Evolutionary conservation across 2,113 vertebrate species (phyloP).

Genomic region (Aplodontia rufa): DNA sequence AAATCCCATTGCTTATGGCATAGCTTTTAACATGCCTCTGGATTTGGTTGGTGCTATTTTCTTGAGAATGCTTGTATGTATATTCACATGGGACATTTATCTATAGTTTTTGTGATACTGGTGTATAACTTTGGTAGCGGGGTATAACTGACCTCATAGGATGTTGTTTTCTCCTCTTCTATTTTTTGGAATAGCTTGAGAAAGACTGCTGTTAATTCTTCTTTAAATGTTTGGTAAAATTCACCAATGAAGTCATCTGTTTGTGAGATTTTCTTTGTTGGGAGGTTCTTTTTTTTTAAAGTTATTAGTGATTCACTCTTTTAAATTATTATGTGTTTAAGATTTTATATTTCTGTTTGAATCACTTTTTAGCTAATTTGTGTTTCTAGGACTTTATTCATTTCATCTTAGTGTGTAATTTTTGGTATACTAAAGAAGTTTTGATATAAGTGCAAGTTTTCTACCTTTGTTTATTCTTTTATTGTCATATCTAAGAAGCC

Average conservation of each 20-base stretch:
- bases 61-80: background rate
- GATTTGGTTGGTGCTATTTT: background rate
- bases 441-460: background rate
- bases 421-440: background rate
- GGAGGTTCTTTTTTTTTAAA: no score
- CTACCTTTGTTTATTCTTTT: background rate
- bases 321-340: background rate
- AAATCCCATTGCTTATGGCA: background rate
- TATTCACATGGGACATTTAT: background rate
- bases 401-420: background rate
- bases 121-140: background rate
- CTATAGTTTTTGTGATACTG: background rate
- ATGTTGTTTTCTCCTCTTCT: background rate
- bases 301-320: background rate
- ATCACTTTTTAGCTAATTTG: constrained; percentile 1
- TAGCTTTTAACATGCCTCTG: background rate
- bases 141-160: background rate
- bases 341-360: background rate
- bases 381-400: background rate
- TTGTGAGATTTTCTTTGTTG: background rate
- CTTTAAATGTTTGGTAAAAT: background rate
- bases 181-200: background rate
- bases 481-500: background rate
- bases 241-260: background rate
- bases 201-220: background rate